These are phyloP conservation scores for Drosophila cyrtoloma DNA, from an alignment of 2,888 invertebrate genomes.

Conservation along the genomic window DNA sequence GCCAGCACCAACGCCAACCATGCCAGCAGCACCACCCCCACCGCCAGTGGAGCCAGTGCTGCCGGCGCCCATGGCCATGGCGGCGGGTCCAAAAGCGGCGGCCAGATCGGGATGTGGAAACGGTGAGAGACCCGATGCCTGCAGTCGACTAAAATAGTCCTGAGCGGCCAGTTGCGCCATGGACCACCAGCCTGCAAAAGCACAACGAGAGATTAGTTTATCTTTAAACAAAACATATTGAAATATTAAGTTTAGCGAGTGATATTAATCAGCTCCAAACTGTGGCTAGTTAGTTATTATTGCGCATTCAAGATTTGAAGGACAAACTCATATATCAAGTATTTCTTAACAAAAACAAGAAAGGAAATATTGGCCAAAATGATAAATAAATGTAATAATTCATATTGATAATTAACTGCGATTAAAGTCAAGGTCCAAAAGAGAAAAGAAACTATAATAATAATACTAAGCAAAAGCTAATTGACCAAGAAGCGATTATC, in stretches of 20 bases:
- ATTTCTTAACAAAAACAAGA: not conserved
- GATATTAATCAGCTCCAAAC: not conserved
- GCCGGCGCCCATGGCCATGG: conserved; percentile 76
- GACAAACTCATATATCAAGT: not conserved
- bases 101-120: conserved; percentile 89
- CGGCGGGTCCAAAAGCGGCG: conserved; percentile 86
- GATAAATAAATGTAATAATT: not conserved
- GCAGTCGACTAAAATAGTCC: conserved; percentile 93
- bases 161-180: conserved; percentile 96
- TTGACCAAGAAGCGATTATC: not conserved
- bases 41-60: conserved; percentile 82
- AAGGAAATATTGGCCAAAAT: not conserved
- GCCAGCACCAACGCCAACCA: conserved; percentile 82
- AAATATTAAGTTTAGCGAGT: not conserved
- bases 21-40: conserved; percentile 66
- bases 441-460: not conserved
- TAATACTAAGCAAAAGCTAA: not conserved
- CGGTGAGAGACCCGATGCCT: conserved; percentile 91
- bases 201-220: not conserved
- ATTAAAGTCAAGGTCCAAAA: not conserved
- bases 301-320: not conserved
- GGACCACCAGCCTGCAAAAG: conserved; percentile 92
- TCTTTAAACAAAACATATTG: not conserved
- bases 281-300: not conserved
- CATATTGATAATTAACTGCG: not conserved